Base-by-base conservation (phyloP, 2,888 invertebrate genomes). In the Hydriomena furcata region DNA sequence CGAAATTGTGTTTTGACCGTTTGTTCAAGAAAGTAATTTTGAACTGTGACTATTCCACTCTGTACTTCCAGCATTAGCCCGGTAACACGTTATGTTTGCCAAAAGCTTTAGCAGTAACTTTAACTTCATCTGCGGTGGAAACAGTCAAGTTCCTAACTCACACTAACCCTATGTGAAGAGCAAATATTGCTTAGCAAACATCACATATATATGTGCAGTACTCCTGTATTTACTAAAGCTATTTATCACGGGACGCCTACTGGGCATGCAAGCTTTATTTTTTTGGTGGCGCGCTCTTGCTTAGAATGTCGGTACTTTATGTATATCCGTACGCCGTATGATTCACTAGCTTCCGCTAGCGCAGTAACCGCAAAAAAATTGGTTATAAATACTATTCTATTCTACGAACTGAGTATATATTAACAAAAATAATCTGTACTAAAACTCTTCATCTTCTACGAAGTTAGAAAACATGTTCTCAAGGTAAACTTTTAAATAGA, bases 181-280 rank as follows among this genome's bases (percentile, higher is more conserved):
- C 32, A 52, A 52, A 52, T 42, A 50, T 34, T 43, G 31, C 24
- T 41, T 21, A 13, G 36, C 31, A 40, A 45, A 51, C 46, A 45
- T 11, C 20, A 37, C 35, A 40, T 45, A 50, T 40, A 10, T 40
- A 30, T 41, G 21, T 21, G 28, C 31, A 46, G 38, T 20, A 45
- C 41, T 36, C 36, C 31, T 36, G 31, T 47, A 30, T 47, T 47
- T 52, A 42, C 37, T 25, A 10, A 40, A 42, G 10, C 23, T 41
- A 32, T 52, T 52, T 52, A 52, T 46, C 36, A 24, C 17, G 7
- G 6, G 8, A 41, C 10, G 36, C 24, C 12, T 12, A 13, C 24
- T 24, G 24, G 24, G 12, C n/a, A n/a, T n/a, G n/a, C n/a, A n/a
- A n/a, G n/a, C n/a, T n/a, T 17, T 17, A 17, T 32, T 36, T 36